phyloP scores from a whole-genome alignment of 2,888 invertebrate genomes.

The Drosophila seclusa region DNA sequence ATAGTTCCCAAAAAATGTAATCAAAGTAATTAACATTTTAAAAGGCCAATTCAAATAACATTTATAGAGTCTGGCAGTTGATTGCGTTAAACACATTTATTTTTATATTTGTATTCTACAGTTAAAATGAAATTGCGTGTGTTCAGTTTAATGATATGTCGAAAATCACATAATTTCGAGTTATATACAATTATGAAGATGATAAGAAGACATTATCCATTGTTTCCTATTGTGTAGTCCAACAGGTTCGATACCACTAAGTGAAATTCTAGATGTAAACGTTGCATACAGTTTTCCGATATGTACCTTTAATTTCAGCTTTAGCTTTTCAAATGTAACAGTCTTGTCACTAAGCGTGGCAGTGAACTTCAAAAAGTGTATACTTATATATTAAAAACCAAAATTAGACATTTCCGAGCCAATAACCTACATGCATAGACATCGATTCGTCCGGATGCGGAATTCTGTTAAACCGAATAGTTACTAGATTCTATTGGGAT shows the following conservation, averaged over 20 bases:
- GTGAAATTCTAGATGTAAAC: background rate
- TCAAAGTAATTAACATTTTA: slow-evolving; percentile 4
- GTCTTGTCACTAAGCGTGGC: background rate
- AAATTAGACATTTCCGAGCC: background rate
- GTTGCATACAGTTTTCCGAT: background rate
- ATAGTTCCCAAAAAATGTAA: slow-evolving; percentile 5
- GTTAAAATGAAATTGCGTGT: background rate
- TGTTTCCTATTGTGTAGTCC: background rate
- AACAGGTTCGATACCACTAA: background rate
- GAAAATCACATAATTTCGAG: slow-evolving; percentile 8
- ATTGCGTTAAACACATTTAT: background rate
- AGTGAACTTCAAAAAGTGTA: background rate
- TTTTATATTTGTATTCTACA: background rate
- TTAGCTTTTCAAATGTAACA: background rate
- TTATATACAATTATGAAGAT: slow-evolving; percentile 6
- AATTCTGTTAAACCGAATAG: background rate
- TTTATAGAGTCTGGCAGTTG: background rate
- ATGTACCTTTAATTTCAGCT: background rate
- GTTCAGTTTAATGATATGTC: slow-evolving; percentile 1
- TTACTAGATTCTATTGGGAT: background rate
- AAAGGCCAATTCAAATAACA: slow-evolving; percentile 15
- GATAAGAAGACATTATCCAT: background rate
- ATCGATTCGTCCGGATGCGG: background rate
- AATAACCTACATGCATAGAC: background rate
- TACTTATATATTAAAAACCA: background rate